Conservation (phyloP, 1,140 invertebrate genomes). For the Neuroterus valhalla region DNA sequence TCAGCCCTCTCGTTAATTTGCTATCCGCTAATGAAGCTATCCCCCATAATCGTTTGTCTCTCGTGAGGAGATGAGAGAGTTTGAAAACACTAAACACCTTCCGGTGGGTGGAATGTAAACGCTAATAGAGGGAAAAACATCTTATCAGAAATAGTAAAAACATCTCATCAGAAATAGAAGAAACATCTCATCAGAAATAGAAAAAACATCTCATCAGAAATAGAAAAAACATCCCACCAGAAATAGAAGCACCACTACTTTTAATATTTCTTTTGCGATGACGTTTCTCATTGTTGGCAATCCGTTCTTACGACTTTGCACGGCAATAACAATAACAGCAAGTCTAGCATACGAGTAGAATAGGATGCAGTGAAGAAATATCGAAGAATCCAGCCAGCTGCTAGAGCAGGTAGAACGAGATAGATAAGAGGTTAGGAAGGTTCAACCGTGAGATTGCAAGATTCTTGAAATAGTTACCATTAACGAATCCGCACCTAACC, state of each 20-base stretch:
- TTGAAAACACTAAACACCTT: constrained; percentile 45
- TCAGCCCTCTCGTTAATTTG: constrained; percentile 46
- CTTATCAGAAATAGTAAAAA: constrained; percentile 35
- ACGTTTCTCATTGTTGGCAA: constrained; percentile 55
- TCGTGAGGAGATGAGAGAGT: constrained; percentile 33
- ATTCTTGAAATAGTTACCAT: constrained; percentile 67
- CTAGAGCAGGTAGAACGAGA: constrained; percentile 51
- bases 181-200: constrained; percentile 33
- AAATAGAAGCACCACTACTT: constrained; percentile 46
- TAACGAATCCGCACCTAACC: constrained; percentile 57
- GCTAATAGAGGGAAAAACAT: constrained; percentile 64
- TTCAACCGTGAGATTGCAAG: constrained; percentile 65
- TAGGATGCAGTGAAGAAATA: constrained; percentile 39
- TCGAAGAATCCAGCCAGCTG: constrained; percentile 36
- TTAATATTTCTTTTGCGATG: constrained; percentile 46
- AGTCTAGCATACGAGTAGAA: constrained; percentile 33
- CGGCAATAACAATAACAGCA: constrained; percentile 61
- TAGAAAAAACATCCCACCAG: constrained; percentile 45
- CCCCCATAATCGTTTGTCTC: constrained; percentile 35
- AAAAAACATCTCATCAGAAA: constrained; percentile 46
- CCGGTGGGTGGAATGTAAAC: constrained; percentile 52
- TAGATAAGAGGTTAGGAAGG: constrained; percentile 63
- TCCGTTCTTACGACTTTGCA: constrained; percentile 42
- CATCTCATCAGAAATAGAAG: constrained; percentile 32
- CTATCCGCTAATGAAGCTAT: constrained; percentile 52